A percentile compares a stretch with the other conserved stretches of the same genome.
Evolutionary conservation across 2,113 vertebrate genomes (phyloP).

Genomic region (Catagonus wagneri): DNA sequence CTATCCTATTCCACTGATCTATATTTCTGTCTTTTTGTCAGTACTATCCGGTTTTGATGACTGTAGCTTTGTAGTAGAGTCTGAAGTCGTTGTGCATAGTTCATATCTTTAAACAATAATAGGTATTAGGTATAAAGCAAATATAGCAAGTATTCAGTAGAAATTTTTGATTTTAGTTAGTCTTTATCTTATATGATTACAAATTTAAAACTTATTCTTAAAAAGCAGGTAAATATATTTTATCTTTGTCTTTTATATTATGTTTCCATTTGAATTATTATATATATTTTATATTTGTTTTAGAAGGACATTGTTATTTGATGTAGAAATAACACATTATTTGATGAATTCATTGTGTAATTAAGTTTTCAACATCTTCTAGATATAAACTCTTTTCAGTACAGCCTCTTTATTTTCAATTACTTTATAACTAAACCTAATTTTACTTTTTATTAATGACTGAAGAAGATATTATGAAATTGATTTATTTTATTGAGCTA

Average conservation of each 20-base stretch:
- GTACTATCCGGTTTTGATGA: no score
- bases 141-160: neutral
- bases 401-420: slow-evolving; percentile 36
- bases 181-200: neutral
- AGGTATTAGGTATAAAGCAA: neutral
- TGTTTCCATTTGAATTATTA: neutral
- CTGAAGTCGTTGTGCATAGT: slow-evolving; percentile 15
- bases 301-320: neutral
- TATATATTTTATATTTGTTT: neutral
- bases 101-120: neutral
- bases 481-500: neutral
- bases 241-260: neutral
- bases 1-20: no score
- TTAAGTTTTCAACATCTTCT: neutral
- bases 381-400: slow-evolving; percentile 39
- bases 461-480: neutral
- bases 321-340: slow-evolving; percentile 6
- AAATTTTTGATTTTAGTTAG: neutral
- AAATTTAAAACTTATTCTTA: slow-evolving; percentile 3
- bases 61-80: no score
- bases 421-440: slow-evolving; percentile 33
- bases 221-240: neutral
- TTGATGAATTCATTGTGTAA: neutral
- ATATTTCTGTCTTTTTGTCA: no score
- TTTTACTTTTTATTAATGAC: slow-evolving; percentile 54